phyloP scores from a whole-genome alignment of 1,140 invertebrate species.

The Drosophila pandora region DNA sequence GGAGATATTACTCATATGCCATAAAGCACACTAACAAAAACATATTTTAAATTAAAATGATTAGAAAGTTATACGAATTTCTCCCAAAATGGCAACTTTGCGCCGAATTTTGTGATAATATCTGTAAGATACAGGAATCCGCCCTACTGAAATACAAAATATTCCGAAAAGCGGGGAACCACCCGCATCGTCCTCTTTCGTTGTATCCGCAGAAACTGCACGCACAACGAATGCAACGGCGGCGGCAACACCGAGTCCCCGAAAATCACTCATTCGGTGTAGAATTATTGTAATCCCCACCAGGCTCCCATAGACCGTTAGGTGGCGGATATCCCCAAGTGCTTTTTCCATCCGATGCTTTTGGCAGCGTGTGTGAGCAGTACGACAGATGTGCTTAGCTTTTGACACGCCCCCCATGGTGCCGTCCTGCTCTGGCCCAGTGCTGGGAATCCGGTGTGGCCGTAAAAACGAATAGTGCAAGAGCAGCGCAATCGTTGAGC shows the following conservation, averaged over 20 bases:
- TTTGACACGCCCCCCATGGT: conserved; percentile 21
- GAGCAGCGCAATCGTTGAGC: conserved; percentile 29
- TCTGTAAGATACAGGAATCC: background rate
- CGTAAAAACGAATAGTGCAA: conserved; percentile 9
- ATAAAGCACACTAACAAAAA: too few species aligned
- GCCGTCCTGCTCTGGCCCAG: conserved; percentile 32
- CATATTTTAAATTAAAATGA: background rate
- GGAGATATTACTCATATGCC: too few species aligned
- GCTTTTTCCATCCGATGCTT: conserved; percentile 47
- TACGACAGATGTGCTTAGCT: conserved; percentile 45
- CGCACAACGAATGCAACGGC: conserved; percentile 33
- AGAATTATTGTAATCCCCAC: conserved; percentile 80
- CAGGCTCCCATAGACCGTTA: conserved; percentile 52
- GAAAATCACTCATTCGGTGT: conserved; percentile 79
- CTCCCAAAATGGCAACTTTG: background rate
- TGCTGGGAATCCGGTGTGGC: conserved; percentile 31
- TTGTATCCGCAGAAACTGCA: conserved; percentile 59
- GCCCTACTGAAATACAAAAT: background rate
- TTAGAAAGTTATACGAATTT: background rate
- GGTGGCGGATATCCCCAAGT: conserved; percentile 10
- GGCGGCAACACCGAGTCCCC: conserved; percentile 3
- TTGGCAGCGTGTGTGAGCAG: conserved; percentile 29
- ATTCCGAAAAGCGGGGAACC: background rate
- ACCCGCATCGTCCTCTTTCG: conserved; percentile 30
- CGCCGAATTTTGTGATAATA: background rate